phyloP scores from a whole-genome alignment of 2,113 vertebrate genomes.

The Platysteira castanea region DNA sequence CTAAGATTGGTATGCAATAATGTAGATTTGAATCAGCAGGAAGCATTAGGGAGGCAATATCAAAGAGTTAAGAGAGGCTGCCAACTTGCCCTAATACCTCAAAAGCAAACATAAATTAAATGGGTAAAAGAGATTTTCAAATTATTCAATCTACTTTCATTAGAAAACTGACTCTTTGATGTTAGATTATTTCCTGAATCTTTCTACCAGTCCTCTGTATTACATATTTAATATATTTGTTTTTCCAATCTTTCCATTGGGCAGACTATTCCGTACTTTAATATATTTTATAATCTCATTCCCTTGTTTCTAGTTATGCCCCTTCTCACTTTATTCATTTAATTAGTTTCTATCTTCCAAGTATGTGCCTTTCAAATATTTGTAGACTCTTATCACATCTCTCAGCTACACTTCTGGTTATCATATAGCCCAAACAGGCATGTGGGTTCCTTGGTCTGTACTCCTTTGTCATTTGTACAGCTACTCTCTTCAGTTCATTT shows the following conservation, averaged over 20 bases:
- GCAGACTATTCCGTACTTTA: neutral
- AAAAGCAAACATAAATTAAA: conserved; percentile 44
- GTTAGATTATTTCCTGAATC: neutral
- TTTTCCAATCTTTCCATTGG: neutral
- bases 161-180: conserved; percentile 11
- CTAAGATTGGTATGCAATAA: neutral
- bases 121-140: neutral
- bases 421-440: neutral
- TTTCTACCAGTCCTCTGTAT: neutral
- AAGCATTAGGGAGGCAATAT: conserved; percentile 2
- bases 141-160: conserved; percentile 1
- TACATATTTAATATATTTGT: neutral
- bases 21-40: neutral
- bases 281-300: neutral
- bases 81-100: neutral
- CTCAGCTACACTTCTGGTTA: neutral
- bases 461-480: neutral
- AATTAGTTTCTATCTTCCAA: neutral
- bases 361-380: neutral
- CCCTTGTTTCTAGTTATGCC: neutral
- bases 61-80: neutral
- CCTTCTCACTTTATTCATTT: neutral
- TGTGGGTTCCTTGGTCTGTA: neutral
- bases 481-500: neutral
- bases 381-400: neutral